Evolutionary conservation across 2,888 invertebrate genomes (phyloP), one percentile per base, ranked within the genome.

Genomic region (Agrilus mali): DNA sequence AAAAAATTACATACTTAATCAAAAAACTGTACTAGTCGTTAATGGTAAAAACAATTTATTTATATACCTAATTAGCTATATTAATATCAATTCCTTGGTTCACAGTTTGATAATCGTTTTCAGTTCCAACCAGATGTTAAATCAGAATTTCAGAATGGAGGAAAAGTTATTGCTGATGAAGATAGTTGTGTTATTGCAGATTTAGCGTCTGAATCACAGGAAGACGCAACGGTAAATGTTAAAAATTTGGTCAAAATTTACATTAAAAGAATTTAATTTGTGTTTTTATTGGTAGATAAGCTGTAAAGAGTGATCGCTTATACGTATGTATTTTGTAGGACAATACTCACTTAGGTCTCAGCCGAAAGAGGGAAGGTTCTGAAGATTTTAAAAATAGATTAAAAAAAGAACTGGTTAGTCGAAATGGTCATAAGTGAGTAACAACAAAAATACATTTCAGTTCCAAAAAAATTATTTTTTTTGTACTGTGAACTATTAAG

Each of bases 381-480:
- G 83, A 86, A 61, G 85, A 86, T 64, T 84, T 89, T 68, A 80
- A 86, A 69, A 75, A 80, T 63, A 71, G 83, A 60, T 72, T 92
- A 55, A 74, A 83, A 56, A 83, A 87, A 63, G 92, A 92, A 64
- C 74, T 92, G 44, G 82, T 88, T 52, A 85, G 82, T 61, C 75
- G 88, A 59, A 87, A 90, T 66, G 84, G 85, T 40, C 80, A 85
- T 66, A 83, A 79, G 86, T 86, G 72, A 73, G 68, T 68, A 31
- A 35, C 8, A 36, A 33, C 27, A 12, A 33, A n/a, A n/a, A n/a
- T n/a, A n/a, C n/a, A 17, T 17, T 17, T 17, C 4, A 17, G 17
- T 17, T 17, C 4, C 17, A 4, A 4, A 4, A 17, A 4, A 17
- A 17, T 4, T 17, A 4, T 17, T 17, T 17, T 17, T n/a, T n/a